Conservation (phyloP, 2,888 invertebrate genomes). For the Scaptodrosophila latifasciaeformis region DNA sequence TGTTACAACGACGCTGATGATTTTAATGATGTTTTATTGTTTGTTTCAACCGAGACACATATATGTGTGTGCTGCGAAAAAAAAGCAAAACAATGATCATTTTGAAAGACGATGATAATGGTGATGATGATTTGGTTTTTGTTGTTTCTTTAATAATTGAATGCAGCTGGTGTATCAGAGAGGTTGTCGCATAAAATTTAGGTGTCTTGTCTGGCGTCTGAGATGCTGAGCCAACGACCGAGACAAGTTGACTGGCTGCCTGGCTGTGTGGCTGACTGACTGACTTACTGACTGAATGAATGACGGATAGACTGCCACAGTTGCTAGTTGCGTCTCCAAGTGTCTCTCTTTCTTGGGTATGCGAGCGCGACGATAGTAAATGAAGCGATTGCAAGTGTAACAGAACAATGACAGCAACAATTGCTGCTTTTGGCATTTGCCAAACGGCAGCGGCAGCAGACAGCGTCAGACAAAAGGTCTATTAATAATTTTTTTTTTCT, state of each 20-base stretch:
- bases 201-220: conserved; percentile 56
- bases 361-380: conserved; percentile 58
- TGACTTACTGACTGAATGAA: conserved; percentile 11
- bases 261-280: conserved; percentile 12
- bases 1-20: conserved; percentile 56
- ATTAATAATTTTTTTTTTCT: conserved; percentile 54
- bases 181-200: conserved; percentile 71
- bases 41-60: conserved; percentile 46
- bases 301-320: conserved; percentile 5
- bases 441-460: conserved; percentile 32
- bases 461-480: conserved; percentile 60
- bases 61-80: too few relatives aligned
- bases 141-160: conserved; percentile 71
- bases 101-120: conserved; percentile 30
- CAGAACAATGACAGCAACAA: conserved; percentile 69
- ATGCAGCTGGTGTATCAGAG: conserved; percentile 70
- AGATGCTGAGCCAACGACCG: conserved; percentile 62
- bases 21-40: conserved; percentile 68
- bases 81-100: conserved; percentile 43
- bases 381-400: conserved; percentile 69
- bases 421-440: conserved; percentile 68
- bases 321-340: neutral
- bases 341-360: conserved; percentile 21
- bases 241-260: conserved; percentile 50
- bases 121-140: conserved; percentile 46